A percentile compares a stretch with the other conserved stretches of the same genome.
These are phyloP conservation scores for Plecturocebus donacophilus DNA, from an alignment of 2,113 vertebrate species.

Conservation along the genomic window DNA sequence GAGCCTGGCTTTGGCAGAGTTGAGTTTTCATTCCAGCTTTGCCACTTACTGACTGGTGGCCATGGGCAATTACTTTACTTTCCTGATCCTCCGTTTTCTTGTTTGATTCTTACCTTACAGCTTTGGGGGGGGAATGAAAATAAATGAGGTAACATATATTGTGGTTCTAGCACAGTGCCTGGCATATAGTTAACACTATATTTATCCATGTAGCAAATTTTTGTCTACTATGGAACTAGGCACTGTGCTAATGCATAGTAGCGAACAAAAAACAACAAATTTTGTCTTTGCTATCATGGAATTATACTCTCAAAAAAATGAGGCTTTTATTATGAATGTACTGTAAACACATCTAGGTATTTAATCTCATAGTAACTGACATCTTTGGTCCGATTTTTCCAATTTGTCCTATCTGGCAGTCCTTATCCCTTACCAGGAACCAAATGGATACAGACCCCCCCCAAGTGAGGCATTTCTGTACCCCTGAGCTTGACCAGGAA, in stretches of 20 bases:
- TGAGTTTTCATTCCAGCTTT: background rate
- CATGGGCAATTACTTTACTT: background rate
- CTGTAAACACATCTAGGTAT: background rate
- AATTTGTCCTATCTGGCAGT: slow-evolving; percentile 31
- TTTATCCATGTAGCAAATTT: background rate
- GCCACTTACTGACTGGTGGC: background rate
- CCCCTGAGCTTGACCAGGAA: slow-evolving; percentile 88
- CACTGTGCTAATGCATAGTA: background rate
- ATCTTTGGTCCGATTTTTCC: background rate
- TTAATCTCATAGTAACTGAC: background rate
- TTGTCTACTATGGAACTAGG: background rate
- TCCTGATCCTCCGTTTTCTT: background rate
- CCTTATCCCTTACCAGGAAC: slow-evolving; percentile 49
- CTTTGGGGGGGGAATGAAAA: background rate
- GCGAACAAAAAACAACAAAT: background rate
- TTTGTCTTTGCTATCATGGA: background rate
- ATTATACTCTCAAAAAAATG: background rate
- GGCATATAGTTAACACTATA: background rate
- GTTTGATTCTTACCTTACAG: background rate
- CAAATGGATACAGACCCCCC: slow-evolving; percentile 60
- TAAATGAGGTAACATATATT: background rate
- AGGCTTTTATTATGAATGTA: background rate
- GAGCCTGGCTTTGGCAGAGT: background rate
- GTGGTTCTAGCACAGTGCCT: background rate
- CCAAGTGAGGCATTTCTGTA: slow-evolving; percentile 72